A percentile compares a stretch with the other conserved stretches of the same genome.
Conservation (phyloP, 2,888 invertebrate species). For the Stenchaetothrips biformis region DNA sequence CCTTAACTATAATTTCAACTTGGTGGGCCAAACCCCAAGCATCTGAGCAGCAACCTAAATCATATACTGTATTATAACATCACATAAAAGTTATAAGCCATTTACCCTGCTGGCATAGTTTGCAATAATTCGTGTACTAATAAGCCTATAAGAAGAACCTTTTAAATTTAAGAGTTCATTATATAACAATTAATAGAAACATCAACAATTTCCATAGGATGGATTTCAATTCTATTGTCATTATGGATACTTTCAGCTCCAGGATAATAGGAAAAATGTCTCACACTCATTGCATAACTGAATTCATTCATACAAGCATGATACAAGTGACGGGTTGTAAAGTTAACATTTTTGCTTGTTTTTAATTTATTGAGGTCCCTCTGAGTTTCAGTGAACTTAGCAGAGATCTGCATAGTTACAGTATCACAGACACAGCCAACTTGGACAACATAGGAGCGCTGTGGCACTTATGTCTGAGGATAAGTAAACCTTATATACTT, state of each 20-base stretch:
- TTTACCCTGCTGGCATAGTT: conserved; percentile 4
- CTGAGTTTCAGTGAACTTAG: neutral
- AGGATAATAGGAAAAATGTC: neutral
- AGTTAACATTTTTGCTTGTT: neutral
- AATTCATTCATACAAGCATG: neutral
- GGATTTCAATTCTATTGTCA: conserved; percentile 21
- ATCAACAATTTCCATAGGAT: conserved; percentile 12
- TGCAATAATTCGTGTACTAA: neutral
- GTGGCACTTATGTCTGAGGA: conserved; percentile 16
- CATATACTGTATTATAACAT: neutral
- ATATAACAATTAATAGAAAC: conserved; percentile 12
- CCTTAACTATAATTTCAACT: neutral
- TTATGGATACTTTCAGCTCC: neutral
- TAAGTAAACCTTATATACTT: neutral
- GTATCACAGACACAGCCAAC: conserved; percentile 22
- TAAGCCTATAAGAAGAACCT: conserved; percentile 1
- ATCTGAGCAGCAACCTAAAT: neutral
- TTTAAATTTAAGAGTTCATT: neutral
- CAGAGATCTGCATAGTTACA: conserved; percentile 2
- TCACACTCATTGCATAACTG: neutral
- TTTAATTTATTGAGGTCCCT: conserved; percentile 15
- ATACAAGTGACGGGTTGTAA: neutral
- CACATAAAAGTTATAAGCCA: neutral
- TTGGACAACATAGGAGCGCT: neutral
- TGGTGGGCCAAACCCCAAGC: conserved; percentile 3